Conservation (phyloP, 2,888 invertebrate genomes). For the Augiades crinisus region DNA sequence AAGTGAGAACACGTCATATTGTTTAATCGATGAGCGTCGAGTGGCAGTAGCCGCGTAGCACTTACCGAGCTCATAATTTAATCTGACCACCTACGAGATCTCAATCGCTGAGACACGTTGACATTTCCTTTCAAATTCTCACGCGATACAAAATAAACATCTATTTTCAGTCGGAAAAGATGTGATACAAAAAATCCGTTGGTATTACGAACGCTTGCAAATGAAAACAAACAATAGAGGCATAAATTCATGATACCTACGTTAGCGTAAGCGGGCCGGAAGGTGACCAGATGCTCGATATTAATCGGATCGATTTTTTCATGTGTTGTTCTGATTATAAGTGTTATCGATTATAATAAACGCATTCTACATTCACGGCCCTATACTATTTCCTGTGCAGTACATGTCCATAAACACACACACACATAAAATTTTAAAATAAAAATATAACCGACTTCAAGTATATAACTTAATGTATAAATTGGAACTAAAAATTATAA, state of each 20-base stretch:
- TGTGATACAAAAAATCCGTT: constrained; percentile 54
- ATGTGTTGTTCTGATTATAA: neutral
- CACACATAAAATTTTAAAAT: too few species aligned
- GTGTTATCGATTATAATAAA: too few species aligned
- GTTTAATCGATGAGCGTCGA: constrained; percentile 23
- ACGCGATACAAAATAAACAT: constrained; percentile 61
- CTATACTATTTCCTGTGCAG: too few species aligned
- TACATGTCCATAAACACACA: too few species aligned
- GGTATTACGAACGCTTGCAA: constrained; percentile 57
- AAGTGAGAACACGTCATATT: constrained; percentile 10
- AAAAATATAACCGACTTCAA: too few species aligned
- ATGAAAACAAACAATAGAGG: constrained; percentile 62
- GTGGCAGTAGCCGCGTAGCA: constrained; percentile 4
- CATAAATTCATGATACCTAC: constrained; percentile 55
- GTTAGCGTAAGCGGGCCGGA: constrained; percentile 30
- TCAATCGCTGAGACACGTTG: constrained; percentile 46
- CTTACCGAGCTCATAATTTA: constrained; percentile 27
- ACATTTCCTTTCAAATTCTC: constrained; percentile 65
- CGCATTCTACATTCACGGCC: too few species aligned
- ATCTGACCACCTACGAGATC: constrained; percentile 43
- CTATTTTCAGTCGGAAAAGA: constrained; percentile 57
- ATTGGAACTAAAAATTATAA: too few species aligned
- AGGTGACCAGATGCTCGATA: constrained; percentile 20
- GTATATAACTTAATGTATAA: too few species aligned
- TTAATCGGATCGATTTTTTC: constrained; percentile 11